Conservation (phyloP, 2,888 invertebrate species). For the Opisthograptis luteolata region DNA sequence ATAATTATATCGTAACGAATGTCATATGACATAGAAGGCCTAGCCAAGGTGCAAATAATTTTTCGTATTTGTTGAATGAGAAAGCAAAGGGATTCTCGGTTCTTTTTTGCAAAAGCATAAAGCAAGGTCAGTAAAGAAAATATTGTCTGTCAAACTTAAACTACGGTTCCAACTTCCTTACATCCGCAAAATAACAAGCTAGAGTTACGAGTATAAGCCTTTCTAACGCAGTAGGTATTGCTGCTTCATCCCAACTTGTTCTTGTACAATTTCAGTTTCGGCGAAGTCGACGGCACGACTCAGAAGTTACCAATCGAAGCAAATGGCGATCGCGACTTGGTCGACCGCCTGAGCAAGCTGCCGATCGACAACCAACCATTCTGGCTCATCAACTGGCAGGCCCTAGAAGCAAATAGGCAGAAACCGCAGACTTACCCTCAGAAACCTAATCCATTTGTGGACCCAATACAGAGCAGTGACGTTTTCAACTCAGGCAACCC, state of each 20-base stretch:
- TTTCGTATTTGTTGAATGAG: no score
- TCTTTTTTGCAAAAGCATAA: no score
- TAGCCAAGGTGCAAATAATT: no score
- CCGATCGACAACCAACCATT: conserved; percentile 88
- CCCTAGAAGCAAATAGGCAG: conserved; percentile 84
- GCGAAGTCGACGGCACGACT: conserved; percentile 60
- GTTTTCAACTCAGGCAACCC: conserved; percentile 13
- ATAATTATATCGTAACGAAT: no score
- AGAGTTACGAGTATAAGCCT: not conserved
- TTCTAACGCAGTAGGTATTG: no score
- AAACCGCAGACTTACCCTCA: conserved; percentile 69
- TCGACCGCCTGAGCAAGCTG: conserved; percentile 86
- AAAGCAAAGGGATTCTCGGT: no score
- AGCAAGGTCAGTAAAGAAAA: no score
- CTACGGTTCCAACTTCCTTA: no score
- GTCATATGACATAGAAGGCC: no score
- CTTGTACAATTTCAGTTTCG: conserved; percentile 54
- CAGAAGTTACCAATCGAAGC: conserved; percentile 86
- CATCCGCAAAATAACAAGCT: no score
- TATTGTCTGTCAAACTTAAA: no score
- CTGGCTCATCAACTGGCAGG: conserved; percentile 89
- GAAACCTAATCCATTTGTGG: conserved; percentile 58
- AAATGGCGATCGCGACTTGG: conserved; percentile 84
- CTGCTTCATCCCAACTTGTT: not conserved
- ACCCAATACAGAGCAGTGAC: conserved; percentile 21